Percentiles rank a stretch among this genome's conserved stretches.
Conservation (phyloP, 2,113 vertebrate genomes). For the Mellivora capensis region DNA sequence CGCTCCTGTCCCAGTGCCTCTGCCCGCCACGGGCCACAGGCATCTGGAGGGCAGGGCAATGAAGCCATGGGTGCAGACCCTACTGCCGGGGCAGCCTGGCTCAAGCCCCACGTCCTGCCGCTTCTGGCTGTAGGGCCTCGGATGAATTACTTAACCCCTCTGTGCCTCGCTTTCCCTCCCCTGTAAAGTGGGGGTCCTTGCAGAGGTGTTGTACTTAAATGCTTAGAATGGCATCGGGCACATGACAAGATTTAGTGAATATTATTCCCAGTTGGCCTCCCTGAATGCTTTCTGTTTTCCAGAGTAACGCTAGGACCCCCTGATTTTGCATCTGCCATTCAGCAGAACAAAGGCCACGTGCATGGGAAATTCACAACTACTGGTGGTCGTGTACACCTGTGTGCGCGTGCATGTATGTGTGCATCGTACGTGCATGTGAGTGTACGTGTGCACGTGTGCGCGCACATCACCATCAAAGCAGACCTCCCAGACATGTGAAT, state of each 20-base stretch:
- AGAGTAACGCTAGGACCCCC: neutral
- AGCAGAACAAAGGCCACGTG: neutral
- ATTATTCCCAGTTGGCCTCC: neutral
- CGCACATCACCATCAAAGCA: neutral
- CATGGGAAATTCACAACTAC: neutral
- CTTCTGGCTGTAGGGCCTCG: neutral
- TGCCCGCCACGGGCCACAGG: neutral
- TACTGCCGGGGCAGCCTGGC: neutral
- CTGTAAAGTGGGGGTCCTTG: neutral
- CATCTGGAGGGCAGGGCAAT: accelerated
- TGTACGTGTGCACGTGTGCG: too few relatives aligned
- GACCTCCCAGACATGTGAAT: neutral
- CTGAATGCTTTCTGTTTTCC: neutral
- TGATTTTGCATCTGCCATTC: neutral
- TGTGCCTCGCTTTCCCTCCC: neutral
- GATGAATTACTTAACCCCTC: neutral
- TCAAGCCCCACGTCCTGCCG: neutral
- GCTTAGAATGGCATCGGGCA: neutral
- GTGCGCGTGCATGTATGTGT: too few relatives aligned
- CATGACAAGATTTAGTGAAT: accelerated
- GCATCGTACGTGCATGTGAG: too few relatives aligned
- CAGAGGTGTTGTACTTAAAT: neutral
- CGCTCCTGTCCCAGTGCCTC: accelerated
- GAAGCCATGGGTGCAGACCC: neutral
- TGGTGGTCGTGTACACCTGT: too few relatives aligned